Evolutionary conservation across 2,797 vertebrate genomes (phyloP).

Genomic region (Epinephelus coioides): DNA sequence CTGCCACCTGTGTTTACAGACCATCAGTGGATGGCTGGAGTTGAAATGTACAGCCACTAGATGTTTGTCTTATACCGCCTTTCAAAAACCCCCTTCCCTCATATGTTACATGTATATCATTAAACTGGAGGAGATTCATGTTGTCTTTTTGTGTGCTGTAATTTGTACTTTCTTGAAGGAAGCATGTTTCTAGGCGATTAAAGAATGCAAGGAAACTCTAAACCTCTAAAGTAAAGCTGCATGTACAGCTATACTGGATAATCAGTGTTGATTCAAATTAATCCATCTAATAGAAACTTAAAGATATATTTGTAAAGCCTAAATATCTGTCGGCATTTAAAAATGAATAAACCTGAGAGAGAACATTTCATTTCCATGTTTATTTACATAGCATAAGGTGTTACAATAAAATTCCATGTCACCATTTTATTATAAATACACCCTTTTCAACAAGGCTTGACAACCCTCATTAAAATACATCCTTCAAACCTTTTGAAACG

Average conservation of each 20-base stretch:
- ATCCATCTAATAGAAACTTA: background rate
- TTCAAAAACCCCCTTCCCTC: background rate
- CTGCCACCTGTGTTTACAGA: background rate
- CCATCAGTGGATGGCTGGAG: background rate
- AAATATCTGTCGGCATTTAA: background rate
- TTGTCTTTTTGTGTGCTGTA: background rate
- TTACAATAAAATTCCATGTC: constrained; percentile 84
- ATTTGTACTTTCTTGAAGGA: background rate
- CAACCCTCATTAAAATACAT: constrained; percentile 82
- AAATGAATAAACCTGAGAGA: constrained; percentile 12
- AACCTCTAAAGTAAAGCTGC: no score
- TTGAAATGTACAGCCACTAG: background rate
- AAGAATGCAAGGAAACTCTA: background rate
- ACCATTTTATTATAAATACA: constrained; percentile 85
- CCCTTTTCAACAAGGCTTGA: constrained; percentile 80
- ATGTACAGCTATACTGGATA: background rate
- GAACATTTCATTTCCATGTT: constrained; percentile 75
- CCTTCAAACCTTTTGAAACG: constrained; percentile 81
- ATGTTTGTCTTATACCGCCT: background rate
- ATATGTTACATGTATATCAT: no score
- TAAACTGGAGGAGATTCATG: no score
- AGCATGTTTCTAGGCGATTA: background rate
- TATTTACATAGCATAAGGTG: constrained; percentile 86
- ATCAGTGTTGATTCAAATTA: background rate
- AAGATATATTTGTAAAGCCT: background rate